Evolutionary conservation across 2,888 invertebrate genomes (phyloP), one percentile per base, ranked within the genome.

Genomic region (Mesopsocus fuscifrons): DNA sequence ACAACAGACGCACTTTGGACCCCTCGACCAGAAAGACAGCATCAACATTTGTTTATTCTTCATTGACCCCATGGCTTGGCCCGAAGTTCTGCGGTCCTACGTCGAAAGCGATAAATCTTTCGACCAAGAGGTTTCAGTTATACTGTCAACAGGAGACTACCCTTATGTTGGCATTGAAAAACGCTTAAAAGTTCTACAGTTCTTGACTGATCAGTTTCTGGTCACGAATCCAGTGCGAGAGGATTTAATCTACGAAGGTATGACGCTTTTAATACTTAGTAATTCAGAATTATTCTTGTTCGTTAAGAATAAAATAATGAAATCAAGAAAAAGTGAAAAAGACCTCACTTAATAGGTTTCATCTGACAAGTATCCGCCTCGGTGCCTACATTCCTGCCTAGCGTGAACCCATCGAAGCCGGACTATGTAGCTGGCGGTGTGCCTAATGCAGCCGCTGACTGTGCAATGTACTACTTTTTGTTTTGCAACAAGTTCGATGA

Each of bases 1-100:
- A 9, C 89, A 89, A 61, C 87, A 87, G 55, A 92, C 89, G 2
- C 85, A 87, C 62, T 97, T 92, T 65, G 94, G 94, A 35, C 92
- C 95, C 6, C 64, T 89, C 46, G 98, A 99, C 66, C 85, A 91
- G 57, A 95, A 95, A 66, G 95, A 97, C 63, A 89, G 92, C 60
- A 80, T 95, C 20, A 95, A 97, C 62, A 81, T 95, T 49, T 76
- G 84, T 51, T 67, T 95, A 44, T 94, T 83, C 66, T 74, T 94
- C 55, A 75, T 94, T 54, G 98, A 98, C 66, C 72, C 82, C 43
- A 77, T 97, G 67, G 94, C 95, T 41, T 98, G 97, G 88, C 89
- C 94, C 33, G 95, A 97, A 67, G 77, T 87, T 41, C 64, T 92
- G 48, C 69, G 87, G 49, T 71, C 80, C 41, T 95, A 88, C 64